phyloP scores from a whole-genome alignment of 2,888 invertebrate genomes.

The Hirudinaria manillensis region DNA sequence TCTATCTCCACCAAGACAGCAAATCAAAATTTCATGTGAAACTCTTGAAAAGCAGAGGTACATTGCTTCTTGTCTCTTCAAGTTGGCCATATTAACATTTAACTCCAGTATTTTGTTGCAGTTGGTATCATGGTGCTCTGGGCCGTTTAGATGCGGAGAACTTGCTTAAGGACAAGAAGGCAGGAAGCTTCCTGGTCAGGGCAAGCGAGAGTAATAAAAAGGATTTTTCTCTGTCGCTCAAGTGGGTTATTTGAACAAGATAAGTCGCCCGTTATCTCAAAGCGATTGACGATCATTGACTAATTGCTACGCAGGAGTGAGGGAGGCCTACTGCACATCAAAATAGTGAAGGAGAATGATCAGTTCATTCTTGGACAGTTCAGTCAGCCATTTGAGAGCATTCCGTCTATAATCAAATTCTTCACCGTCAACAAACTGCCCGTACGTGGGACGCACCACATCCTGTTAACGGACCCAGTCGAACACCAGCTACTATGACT shows the following conservation, averaged over 20 bases:
- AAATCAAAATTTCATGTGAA: too few species aligned
- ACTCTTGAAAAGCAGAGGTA: too few species aligned
- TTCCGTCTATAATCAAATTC: conserved; percentile 87
- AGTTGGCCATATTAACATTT: too few species aligned
- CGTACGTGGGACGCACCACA: conserved; percentile 89
- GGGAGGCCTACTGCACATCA: conserved; percentile 92
- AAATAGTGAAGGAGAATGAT: conserved; percentile 70
- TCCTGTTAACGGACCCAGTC: conserved; percentile 85
- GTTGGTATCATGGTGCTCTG: conserved; percentile 90
- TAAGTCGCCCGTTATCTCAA: too few species aligned
- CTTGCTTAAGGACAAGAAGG: conserved; percentile 71
- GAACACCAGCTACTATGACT: conserved; percentile 21
- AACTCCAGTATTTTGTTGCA: conserved; percentile 35
- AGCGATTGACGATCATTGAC: too few species aligned
- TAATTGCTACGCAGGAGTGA: conserved; percentile 66
- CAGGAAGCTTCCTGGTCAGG: conserved; percentile 88
- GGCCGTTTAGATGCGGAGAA: conserved; percentile 81
- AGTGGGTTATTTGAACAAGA: conserved; percentile 64
- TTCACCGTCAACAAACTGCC: conserved; percentile 87
- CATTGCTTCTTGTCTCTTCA: too few species aligned
- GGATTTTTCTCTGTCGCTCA: conserved; percentile 86
- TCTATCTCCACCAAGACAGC: too few species aligned
- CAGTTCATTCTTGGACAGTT: conserved; percentile 85
- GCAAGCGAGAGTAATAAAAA: conserved; percentile 87
- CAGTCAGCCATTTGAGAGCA: conserved; percentile 81